Evolutionary conservation across 2,797 vertebrate species (phyloP).

Genomic region (Danio kyathit): DNA sequence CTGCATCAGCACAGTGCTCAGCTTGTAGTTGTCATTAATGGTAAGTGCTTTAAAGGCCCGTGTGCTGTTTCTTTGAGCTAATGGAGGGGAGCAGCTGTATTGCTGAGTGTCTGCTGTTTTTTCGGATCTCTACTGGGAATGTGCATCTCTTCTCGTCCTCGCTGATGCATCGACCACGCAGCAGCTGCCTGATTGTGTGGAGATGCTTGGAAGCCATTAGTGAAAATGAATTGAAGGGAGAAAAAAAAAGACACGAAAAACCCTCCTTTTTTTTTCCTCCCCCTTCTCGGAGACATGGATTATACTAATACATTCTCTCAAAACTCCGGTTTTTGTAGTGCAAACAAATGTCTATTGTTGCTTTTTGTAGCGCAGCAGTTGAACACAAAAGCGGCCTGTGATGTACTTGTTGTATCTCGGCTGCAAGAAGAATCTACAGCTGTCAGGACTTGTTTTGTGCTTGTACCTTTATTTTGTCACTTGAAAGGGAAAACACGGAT

Average conservation of each 20-base stretch:
- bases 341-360: slow-evolving; percentile 84
- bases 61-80: slow-evolving; percentile 60
- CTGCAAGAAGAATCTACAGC: slow-evolving; percentile 39
- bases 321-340: slow-evolving; percentile 82
- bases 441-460: slow-evolving; percentile 66
- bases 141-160: slow-evolving; percentile 83
- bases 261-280: slow-evolving; percentile 23
- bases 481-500: slow-evolving; percentile 45
- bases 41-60: slow-evolving; percentile 13
- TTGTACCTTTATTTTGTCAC: slow-evolving; percentile 43
- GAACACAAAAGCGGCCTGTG: slow-evolving; percentile 64
- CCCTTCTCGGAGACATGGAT: slow-evolving; percentile 39
- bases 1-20: not conserved
- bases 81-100: slow-evolving; percentile 86
- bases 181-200: slow-evolving; percentile 88
- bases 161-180: slow-evolving; percentile 82
- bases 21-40: not conserved
- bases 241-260: slow-evolving; percentile 70
- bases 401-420: slow-evolving; percentile 60
- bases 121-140: slow-evolving; percentile 69
- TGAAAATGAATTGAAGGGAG: slow-evolving; percentile 88
- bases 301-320: slow-evolving; percentile 44
- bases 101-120: slow-evolving; percentile 77
- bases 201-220: slow-evolving; percentile 89
- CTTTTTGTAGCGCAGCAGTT: slow-evolving; percentile 70